These are phyloP conservation scores for Polymixis flavicincta DNA, from an alignment of 2,888 invertebrate species.

Conservation along the genomic window DNA sequence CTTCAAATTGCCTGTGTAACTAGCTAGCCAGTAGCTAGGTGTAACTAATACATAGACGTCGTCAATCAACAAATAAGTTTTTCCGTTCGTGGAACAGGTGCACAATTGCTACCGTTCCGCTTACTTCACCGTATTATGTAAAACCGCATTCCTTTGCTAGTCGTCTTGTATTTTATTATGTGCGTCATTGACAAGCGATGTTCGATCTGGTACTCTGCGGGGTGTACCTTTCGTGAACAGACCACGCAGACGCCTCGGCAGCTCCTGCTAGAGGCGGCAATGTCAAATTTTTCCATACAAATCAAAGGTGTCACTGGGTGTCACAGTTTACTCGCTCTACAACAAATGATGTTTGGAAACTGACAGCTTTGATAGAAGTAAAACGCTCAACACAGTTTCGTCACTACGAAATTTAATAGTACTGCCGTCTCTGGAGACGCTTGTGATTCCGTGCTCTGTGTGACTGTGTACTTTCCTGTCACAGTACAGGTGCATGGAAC, in stretches of 20 bases:
- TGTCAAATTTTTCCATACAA: not conserved
- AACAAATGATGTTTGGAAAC: not conserved
- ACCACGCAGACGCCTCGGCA: not conserved
- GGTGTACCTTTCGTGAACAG: constrained; percentile 63
- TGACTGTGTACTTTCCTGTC: constrained; percentile 58
- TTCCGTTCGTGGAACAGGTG: constrained; percentile 60
- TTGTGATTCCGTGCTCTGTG: constrained; percentile 1
- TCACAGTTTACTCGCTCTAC: not conserved
- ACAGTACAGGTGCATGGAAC: constrained; percentile 73
- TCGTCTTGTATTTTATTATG: constrained; percentile 68
- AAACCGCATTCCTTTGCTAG: constrained; percentile 63
- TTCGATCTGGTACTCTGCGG: constrained; percentile 79
- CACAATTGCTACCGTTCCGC: constrained; percentile 58
- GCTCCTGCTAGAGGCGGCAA: not conserved
- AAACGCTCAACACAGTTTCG: not conserved
- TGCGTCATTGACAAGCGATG: constrained; percentile 69
- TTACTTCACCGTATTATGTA: constrained; percentile 58
- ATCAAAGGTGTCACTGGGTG: not conserved
- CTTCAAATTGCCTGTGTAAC: constrained; percentile 6
- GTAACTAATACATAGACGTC: constrained; percentile 37
- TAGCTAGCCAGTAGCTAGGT: constrained; percentile 15
- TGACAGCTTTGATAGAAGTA: not conserved
- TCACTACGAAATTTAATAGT: not conserved
- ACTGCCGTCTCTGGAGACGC: constrained; percentile 7
- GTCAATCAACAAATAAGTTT: constrained; percentile 53